Evolutionary conservation across 92 coral and sea anemone species (phyloP), one percentile per base, ranked within the genome.

Genomic region (Phymanthus crucifer): DNA sequence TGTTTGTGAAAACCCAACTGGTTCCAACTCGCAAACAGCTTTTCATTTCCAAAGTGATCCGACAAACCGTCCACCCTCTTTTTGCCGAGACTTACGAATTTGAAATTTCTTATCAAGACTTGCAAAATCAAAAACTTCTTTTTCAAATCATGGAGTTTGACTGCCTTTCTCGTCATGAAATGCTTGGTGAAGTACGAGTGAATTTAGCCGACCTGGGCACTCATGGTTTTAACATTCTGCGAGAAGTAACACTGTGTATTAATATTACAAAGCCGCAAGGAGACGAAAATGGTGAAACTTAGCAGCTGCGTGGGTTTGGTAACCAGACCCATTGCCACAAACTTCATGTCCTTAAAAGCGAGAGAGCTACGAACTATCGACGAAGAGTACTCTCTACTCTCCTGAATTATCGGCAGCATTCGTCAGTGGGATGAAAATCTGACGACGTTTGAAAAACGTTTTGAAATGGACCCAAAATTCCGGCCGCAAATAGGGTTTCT

Each of bases 241-340:
- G 97, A 66, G 99, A 95, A 50, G 88, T 95, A 19, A 93, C 97
- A 72, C 83, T 95, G 57, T 87, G 94, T 31, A 90, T 95, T 78
- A 90, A 87, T 71, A 92, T 95, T 37, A 84, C 90, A 32, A 93
- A 90, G 66, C 92, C 87, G 16, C 52, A 78, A 2, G 75, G 72
- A 47, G 35, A 73, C 3, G 83, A 79, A 74, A 23, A 79, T 50
- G 76, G 78, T 43, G 84, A 73, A 3, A 70, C 57, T n/a, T 83
- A 48, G 67, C 71, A 48, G 31, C 33, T 33, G 13, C 29, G n/a
- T n/a, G n/a, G n/a, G n/a, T n/a, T n/a, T n/a, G n/a, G n/a, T n/a
- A n/a, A n/a, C n/a, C n/a, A n/a, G n/a, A n/a, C n/a, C n/a, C n/a
- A n/a, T n/a, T n/a, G n/a, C n/a, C n/a, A n/a, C n/a, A n/a, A n/a